Evolutionary conservation across 1,140 invertebrate species (phyloP), one percentile per base, ranked within the genome.

Genomic region (Eupeodes corollae): DNA sequence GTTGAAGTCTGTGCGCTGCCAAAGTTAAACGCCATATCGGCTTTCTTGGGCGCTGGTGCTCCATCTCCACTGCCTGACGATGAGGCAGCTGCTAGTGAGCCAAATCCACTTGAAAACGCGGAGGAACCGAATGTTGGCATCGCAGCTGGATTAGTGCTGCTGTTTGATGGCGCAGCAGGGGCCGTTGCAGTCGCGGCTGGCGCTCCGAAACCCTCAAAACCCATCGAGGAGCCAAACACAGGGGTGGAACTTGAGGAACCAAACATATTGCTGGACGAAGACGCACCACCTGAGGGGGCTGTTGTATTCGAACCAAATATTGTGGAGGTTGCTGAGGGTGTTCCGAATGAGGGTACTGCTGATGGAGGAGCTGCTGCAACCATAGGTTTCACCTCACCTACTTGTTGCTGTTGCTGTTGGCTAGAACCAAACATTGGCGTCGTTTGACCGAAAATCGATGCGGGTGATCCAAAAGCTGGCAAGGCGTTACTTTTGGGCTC

Each of bases 191-290:
- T 9, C 2, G 41, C 19, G 14, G 13, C 43, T 15, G 48, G 40
- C 8, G 50, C 42, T 13, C 46, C 47, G 45, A 54, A 49, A 33
- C 53, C 42, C n/a, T 50, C 53, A 40, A 52, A 54, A 11, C 42
- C 51, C 12, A 42, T 21, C 11, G 48, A 11, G 21, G 32, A 39
- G 10, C 48, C 48, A 37, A 53, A 53, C 11, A 47, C 37, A 18
- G 46, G 48, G 31, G 46, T 39, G 10, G 42, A 38, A 9, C 43
- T 46, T 18, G 32, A 47, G 8, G 43, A 40, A 30, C 44, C 31
- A 38, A 42, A n/a, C 5, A 38, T 11, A 42, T 39, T 40, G 31
- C 38, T 44, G 32, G 18, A 34, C 10, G 21, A 38, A 30, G 50
- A 32, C 16, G 52, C 42, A 14, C n/a, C 16, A n/a, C 19, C 45